Evolutionary conservation across 2,797 vertebrate species (phyloP).

Genomic region (Pelobates cultripes): DNA sequence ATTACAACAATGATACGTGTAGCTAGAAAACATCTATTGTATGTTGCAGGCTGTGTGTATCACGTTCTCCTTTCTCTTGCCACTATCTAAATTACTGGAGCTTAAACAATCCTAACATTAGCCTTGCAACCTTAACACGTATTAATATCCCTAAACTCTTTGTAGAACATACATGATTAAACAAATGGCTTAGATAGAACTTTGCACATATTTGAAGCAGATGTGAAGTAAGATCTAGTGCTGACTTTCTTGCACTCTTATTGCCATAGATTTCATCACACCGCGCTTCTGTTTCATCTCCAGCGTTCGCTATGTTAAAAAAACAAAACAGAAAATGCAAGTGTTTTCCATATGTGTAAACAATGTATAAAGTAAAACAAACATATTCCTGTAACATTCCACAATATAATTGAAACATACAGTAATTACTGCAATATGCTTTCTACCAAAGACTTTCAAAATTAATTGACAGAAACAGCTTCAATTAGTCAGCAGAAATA

Average conservation of each 20-base stretch:
- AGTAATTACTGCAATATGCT: slow-evolving; percentile 75
- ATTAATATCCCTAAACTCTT: slow-evolving; percentile 31
- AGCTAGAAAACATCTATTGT: too few relatives aligned
- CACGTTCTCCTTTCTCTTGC: neutral
- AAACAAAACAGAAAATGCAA: slow-evolving; percentile 60
- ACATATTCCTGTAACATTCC: slow-evolving; percentile 72
- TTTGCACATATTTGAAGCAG: slow-evolving; percentile 29
- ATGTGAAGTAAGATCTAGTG: slow-evolving; percentile 1
- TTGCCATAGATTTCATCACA: slow-evolving; percentile 16
- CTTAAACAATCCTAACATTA: slow-evolving; percentile 28
- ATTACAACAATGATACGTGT: too few relatives aligned
- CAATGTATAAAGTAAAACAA: slow-evolving; percentile 68
- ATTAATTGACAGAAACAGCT: slow-evolving; percentile 67
- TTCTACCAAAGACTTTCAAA: slow-evolving; percentile 61
- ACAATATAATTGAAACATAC: slow-evolving; percentile 71
- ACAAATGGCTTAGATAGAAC: slow-evolving; percentile 16
- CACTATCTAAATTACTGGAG: slow-evolving; percentile 3
- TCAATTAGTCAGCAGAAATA: slow-evolving; percentile 65
- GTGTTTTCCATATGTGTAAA: slow-evolving; percentile 76
- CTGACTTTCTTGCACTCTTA: slow-evolving; percentile 5
- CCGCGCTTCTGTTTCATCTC: slow-evolving; percentile 66
- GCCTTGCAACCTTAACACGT: slow-evolving; percentile 18
- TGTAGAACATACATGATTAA: slow-evolving; percentile 20
- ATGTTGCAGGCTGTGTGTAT: slow-evolving; percentile 10
- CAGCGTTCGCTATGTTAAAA: slow-evolving; percentile 68